Conservation (phyloP, 2,797 vertebrate genomes). For the Gymnothorax javanicus region DNA sequence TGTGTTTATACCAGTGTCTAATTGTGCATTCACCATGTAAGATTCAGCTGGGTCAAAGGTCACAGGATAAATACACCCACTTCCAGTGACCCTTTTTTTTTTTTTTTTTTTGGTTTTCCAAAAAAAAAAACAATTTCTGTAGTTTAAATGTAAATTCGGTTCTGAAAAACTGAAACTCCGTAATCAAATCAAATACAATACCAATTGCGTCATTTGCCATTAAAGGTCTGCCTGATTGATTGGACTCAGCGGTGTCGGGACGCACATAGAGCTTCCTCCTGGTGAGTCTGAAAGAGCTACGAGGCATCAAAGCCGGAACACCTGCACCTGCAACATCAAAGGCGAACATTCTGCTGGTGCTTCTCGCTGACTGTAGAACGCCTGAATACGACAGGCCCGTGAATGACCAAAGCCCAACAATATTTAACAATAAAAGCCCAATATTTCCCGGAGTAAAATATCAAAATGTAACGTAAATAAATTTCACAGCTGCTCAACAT, state of each 20-base stretch:
- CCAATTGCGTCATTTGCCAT: background rate
- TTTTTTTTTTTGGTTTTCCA: no score
- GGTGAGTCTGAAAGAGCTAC: conserved; percentile 17
- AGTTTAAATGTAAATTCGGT: background rate
- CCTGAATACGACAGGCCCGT: background rate
- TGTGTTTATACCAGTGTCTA: no score
- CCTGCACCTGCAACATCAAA: conserved; percentile 12
- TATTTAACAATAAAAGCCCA: no score
- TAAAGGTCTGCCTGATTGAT: conserved; percentile 1
- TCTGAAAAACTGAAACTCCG: background rate
- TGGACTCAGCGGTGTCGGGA: background rate
- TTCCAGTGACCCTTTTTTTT: no score
- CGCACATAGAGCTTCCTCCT: background rate
- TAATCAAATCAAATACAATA: conserved; percentile 3
- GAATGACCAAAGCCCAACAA: conserved; percentile 9
- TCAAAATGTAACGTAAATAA: conserved; percentile 5
- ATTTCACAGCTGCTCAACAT: background rate
- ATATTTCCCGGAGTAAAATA: background rate
- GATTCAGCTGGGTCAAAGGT: no score
- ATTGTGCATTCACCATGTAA: no score
- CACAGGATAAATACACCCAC: no score
- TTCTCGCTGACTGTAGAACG: background rate
- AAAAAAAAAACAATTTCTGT: no score
- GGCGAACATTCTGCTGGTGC: background rate
- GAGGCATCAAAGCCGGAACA: conserved; percentile 19